Evolutionary conservation across 2,113 vertebrate species (phyloP).

Genomic region (Nesospiza acunhae): DNA sequence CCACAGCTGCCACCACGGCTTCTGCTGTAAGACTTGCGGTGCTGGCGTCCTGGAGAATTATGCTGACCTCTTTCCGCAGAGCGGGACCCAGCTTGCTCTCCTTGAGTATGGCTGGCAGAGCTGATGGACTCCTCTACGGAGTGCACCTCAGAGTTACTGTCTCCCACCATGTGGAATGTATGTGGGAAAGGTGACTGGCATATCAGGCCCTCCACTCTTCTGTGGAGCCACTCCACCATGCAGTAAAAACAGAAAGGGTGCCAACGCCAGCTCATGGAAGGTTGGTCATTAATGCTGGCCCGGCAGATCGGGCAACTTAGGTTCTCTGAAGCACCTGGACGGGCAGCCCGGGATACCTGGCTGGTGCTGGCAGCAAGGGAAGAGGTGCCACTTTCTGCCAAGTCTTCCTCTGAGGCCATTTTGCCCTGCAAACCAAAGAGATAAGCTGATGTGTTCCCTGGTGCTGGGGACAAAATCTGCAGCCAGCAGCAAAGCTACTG

Average conservation of each 20-base stretch:
- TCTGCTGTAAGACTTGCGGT: background rate
- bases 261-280: fast-evolving
- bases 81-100: fast-evolving
- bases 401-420: background rate
- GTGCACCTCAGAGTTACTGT: background rate
- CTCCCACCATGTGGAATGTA: background rate
- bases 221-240: background rate
- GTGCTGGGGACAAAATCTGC: background rate
- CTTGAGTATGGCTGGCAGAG: background rate
- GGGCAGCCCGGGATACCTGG: background rate
- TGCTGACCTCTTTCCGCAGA: background rate
- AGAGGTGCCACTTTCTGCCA: background rate
- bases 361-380: background rate
- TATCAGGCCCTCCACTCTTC: background rate
- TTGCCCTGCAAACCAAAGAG: background rate
- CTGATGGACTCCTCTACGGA: fast-evolving
- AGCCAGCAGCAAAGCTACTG: background rate
- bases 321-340: background rate
- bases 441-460: background rate
- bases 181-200: background rate
- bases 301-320: background rate
- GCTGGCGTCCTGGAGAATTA: background rate
- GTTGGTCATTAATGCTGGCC: background rate
- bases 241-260: background rate
- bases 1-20: background rate